Evolutionary conservation across 2,113 vertebrate species (phyloP).

Genomic region (Lophotis ruficrista): DNA sequence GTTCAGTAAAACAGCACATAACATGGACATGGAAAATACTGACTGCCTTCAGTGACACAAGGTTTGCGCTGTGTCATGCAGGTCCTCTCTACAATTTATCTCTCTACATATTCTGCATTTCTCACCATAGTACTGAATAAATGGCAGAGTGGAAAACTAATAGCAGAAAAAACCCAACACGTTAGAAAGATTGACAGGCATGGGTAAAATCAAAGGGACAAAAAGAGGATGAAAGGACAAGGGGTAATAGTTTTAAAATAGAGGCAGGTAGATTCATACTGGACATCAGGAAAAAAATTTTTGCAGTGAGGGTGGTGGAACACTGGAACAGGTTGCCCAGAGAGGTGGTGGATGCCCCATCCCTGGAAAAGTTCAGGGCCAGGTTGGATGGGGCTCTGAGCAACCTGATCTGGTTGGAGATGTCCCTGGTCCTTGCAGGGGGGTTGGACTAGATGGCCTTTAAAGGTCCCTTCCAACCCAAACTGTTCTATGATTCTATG

Average conservation of each 20-base stretch:
- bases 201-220: not conserved
- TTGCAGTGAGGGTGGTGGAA: too few species aligned
- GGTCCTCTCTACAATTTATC: not conserved
- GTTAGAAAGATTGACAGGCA: not conserved
- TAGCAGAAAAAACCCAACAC: not conserved
- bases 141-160: not conserved
- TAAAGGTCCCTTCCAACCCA: too few species aligned
- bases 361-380: too few species aligned
- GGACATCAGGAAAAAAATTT: too few species aligned
- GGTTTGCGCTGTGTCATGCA: not conserved
- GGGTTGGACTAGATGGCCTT: too few species aligned
- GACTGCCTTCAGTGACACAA: not conserved
- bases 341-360: too few species aligned
- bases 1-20: not conserved
- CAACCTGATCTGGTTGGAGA: too few species aligned
- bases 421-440: too few species aligned
- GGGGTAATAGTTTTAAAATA: too few species aligned
- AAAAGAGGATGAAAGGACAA: not conserved
- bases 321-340: too few species aligned
- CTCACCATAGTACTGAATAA: not conserved
- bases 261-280: too few species aligned
- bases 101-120: not conserved
- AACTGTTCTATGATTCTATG: not conserved
- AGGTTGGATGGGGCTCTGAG: too few species aligned
- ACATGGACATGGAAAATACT: not conserved